phyloP scores from a whole-genome alignment of 2,797 vertebrate genomes.

The Philypnodon macrostomus region DNA sequence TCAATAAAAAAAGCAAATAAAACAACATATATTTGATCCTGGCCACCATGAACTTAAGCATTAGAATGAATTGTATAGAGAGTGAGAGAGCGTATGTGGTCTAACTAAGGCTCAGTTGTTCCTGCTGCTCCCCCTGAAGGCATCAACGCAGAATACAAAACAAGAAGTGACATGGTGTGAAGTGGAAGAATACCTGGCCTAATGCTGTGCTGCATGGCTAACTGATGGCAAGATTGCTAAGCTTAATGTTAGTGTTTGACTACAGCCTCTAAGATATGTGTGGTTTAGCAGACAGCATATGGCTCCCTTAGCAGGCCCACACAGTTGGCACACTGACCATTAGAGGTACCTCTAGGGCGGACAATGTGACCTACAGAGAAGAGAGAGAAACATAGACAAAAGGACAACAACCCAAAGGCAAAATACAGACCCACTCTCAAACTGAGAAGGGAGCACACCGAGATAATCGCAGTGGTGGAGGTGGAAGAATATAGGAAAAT shows the following conservation, averaged over 20 bases:
- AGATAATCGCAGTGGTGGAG: conserved; percentile 23
- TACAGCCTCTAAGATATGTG: conserved; percentile 30
- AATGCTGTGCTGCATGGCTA: conserved; percentile 21
- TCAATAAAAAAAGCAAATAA: conserved; percentile 42
- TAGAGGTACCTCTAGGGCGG: conserved; percentile 57
- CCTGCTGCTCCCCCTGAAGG: conserved; percentile 9
- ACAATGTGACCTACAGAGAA: conserved; percentile 63
- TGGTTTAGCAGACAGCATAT: conserved; percentile 60
- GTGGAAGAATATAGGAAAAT: conserved; percentile 30
- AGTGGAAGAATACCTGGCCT: conserved; percentile 13
- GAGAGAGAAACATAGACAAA: conserved; percentile 54
- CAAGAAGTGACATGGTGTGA: conserved; percentile 13
- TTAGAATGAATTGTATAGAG: conserved; percentile 15
- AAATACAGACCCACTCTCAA: conserved; percentile 29
- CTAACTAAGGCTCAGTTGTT: conserved; percentile 13
- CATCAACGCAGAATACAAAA: conserved; percentile 34
- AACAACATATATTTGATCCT: conserved; percentile 33
- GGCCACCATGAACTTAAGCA: conserved; percentile 24
- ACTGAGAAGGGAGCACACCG: conserved; percentile 23
- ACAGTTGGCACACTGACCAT: conserved; percentile 64
- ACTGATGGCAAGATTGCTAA: conserved; percentile 28
- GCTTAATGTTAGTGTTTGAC: conserved; percentile 24
- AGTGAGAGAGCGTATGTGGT: conserved; percentile 6
- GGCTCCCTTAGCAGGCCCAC: conserved; percentile 56
- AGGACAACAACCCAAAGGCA: conserved; percentile 46